A percentile compares a stretch with the other conserved stretches of the same genome.
phyloP scores from a whole-genome alignment of 37 sponge, comb jelly and placozoan genomes.

The Haliclona indistincta region DNA sequence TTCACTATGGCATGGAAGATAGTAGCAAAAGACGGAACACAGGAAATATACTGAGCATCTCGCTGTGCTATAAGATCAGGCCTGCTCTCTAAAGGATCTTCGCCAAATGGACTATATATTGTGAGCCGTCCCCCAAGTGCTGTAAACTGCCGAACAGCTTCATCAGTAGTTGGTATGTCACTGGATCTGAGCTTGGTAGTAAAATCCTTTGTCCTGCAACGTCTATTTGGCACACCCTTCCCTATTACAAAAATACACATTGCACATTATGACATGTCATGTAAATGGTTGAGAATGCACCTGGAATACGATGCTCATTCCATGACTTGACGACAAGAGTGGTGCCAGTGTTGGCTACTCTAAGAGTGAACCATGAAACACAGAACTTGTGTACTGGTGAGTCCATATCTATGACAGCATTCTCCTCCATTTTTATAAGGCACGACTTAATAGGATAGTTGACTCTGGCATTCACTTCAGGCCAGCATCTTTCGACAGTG shows the following conservation, averaged over 20 bases:
- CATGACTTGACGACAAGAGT: constrained; percentile 31
- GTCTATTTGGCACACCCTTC: constrained; percentile 4
- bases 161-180: not conserved
- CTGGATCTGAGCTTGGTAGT: not conserved
- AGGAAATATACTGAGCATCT: not conserved
- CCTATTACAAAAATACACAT: no score
- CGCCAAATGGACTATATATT: constrained; percentile 6
- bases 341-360: constrained; percentile 35
- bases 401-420: not conserved
- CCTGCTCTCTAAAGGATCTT: constrained; percentile 1
- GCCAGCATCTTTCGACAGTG: constrained; percentile 41
- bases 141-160: constrained; percentile 5
- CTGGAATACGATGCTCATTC: constrained; percentile 61
- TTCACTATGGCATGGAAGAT: constrained; percentile 16
- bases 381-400: constrained; percentile 2
- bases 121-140: not conserved
- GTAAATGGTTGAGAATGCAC: no score
- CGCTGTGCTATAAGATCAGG: not conserved
- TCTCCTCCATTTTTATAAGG: no score
- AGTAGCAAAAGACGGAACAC: constrained; percentile 19
- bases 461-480: no score
- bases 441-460: no score
- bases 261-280: no score
- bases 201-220: not conserved
- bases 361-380: constrained; percentile 19